Conservation (phyloP, 2,888 invertebrate species). For the Iphiclides podalirius region DNA sequence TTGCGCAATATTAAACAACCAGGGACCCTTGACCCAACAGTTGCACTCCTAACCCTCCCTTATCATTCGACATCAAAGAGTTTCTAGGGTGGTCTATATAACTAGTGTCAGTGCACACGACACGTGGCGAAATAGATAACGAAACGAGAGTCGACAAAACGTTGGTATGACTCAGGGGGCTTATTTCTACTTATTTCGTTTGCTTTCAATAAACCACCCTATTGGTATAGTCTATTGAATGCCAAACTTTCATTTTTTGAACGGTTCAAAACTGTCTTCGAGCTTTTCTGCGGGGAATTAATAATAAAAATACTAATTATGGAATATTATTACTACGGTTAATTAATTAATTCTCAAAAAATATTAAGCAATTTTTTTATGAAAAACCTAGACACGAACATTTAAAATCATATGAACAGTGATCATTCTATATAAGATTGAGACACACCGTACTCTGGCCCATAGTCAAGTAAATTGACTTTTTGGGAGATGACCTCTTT, state of each 20-base stretch:
- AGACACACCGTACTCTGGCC: not conserved
- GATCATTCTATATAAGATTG: no score
- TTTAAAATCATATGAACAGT: no score
- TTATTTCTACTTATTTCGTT: slow-evolving; percentile 38
- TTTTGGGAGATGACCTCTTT: slow-evolving; percentile 69
- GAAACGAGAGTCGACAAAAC: slow-evolving; percentile 43
- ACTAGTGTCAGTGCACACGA: slow-evolving; percentile 50
- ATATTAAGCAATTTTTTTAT: no score
- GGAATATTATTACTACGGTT: no score
- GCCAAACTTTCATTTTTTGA: slow-evolving; percentile 6
- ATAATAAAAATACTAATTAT: not conserved
- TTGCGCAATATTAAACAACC: slow-evolving; percentile 27
- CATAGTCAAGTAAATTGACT: slow-evolving; percentile 42
- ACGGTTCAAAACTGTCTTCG: not conserved
- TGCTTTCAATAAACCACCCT: slow-evolving; percentile 20
- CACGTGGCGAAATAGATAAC: slow-evolving; percentile 62
- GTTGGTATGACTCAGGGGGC: slow-evolving; percentile 49
- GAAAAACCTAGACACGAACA: no score
- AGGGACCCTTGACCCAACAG: slow-evolving; percentile 35
- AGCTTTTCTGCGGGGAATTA: not conserved
- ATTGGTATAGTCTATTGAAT: not conserved
- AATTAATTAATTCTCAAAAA: not conserved
- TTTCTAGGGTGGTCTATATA: slow-evolving; percentile 67
- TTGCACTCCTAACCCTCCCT: slow-evolving; percentile 40
- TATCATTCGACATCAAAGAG: slow-evolving; percentile 64